phyloP scores from a whole-genome alignment of 2,888 invertebrate species.

The Harmothoe impar region DNA sequence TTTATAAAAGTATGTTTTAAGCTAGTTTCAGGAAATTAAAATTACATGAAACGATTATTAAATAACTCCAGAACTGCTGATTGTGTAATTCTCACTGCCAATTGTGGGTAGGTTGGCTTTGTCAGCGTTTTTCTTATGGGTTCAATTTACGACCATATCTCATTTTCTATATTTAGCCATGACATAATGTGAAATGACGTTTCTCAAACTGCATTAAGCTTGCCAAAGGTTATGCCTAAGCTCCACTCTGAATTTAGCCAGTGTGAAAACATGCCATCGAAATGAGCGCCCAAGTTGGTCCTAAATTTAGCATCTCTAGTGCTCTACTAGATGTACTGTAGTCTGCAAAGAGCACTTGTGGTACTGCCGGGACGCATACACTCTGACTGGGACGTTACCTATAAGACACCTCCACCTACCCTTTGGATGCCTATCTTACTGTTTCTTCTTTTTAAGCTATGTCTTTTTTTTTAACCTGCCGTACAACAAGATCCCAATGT shows the following conservation, averaged over 20 bases:
- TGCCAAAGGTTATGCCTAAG: neutral
- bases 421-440: no score
- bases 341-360: no score
- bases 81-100: neutral
- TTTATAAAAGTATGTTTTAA: no score
- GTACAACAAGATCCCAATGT: no score
- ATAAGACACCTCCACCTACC: no score
- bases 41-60: neutral
- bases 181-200: neutral
- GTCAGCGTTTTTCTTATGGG: constrained; percentile 7
- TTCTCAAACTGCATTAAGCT: neutral
- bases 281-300: neutral
- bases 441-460: no score
- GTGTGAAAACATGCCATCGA: neutral
- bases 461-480: no score
- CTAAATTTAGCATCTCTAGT: neutral
- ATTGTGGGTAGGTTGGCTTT: neutral
- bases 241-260: constrained; percentile 8
- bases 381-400: no score
- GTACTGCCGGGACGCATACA: no score
- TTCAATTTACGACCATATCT: neutral
- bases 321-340: no score
- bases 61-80: neutral
- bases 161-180: constrained; percentile 13
- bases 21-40: neutral